These are phyloP conservation scores for Rallus crepitans DNA, from an alignment of 2,797 vertebrate genomes.

Conservation along the genomic window DNA sequence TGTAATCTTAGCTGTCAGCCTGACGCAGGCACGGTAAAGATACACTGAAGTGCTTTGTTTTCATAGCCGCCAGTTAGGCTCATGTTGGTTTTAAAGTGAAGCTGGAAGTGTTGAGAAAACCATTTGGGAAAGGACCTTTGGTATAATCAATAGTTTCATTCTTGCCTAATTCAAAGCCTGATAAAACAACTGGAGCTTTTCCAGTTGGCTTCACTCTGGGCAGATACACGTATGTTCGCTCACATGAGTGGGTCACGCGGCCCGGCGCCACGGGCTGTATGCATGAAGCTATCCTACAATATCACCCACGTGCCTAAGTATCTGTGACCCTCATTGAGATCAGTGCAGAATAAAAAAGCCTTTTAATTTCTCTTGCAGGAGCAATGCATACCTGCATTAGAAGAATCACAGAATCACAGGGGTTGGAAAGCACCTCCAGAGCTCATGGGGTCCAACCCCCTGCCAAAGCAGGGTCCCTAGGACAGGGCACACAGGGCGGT, in stretches of 20 bases:
- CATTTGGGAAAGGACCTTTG: not conserved
- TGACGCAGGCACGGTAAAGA: not conserved
- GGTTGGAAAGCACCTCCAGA: too few relatives aligned
- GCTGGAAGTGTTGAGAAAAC: not conserved
- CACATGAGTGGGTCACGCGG: not conserved
- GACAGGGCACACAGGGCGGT: too few relatives aligned
- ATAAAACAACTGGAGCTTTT: not conserved
- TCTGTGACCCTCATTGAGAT: not conserved
- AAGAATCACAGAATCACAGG: not conserved
- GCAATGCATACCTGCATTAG: not conserved
- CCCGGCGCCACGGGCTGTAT: not conserved
- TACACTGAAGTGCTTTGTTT: slow-evolving; percentile 20
- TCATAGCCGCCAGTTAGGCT: not conserved
- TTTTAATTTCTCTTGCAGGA: not conserved
- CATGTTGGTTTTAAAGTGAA: not conserved
- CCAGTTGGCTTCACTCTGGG: not conserved
- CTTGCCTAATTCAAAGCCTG: not conserved
- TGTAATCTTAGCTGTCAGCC: not conserved
- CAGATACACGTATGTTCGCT: not conserved
- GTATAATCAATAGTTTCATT: not conserved
- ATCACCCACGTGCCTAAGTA: not conserved
- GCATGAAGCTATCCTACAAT: not conserved
- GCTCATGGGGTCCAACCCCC: too few relatives aligned
- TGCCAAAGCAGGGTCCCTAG: too few relatives aligned
- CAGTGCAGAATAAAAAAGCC: not conserved